Conservation (phyloP, 2,113 vertebrate genomes). For the Loxodonta africana region DNA sequence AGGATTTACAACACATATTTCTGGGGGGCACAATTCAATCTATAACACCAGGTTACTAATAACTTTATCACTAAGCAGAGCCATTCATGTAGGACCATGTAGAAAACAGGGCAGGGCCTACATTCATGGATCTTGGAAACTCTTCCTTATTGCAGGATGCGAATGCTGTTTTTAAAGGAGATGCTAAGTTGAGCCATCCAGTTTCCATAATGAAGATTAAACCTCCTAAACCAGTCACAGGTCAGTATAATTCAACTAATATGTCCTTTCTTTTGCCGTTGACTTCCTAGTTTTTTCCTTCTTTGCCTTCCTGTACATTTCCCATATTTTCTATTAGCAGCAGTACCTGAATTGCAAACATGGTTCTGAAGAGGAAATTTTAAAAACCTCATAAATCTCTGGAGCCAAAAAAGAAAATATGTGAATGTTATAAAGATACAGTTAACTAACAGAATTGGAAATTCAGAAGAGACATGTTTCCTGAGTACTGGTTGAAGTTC, state of each 20-base stretch:
- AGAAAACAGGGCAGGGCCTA: background rate
- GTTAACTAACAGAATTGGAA: background rate
- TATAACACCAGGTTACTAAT: background rate
- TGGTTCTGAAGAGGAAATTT: background rate
- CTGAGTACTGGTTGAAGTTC: background rate
- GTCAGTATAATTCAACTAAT: slow-evolving; percentile 79
- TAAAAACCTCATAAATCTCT: background rate
- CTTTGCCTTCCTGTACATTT: background rate
- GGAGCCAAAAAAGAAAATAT: slow-evolving; percentile 12
- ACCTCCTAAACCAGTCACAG: slow-evolving; percentile 88
- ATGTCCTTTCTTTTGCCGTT: background rate
- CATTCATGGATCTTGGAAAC: background rate
- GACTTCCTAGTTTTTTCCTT: background rate
- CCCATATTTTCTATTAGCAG: background rate
- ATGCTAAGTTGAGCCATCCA: slow-evolving; percentile 86
- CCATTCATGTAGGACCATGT: background rate
- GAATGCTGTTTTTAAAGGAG: slow-evolving; percentile 63
- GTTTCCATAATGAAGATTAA: slow-evolving; percentile 89
- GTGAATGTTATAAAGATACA: background rate
- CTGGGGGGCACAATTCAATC: background rate
- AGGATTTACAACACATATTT: background rate
- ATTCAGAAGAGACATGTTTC: background rate
- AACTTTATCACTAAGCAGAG: background rate
- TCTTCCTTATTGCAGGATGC: slow-evolving; percentile 77
- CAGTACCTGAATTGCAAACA: background rate